Percentiles rank a stretch among this genome's conserved stretches.
Conservation (phyloP, 1,140 invertebrate species). For the Oncopeltus fasciatus region DNA sequence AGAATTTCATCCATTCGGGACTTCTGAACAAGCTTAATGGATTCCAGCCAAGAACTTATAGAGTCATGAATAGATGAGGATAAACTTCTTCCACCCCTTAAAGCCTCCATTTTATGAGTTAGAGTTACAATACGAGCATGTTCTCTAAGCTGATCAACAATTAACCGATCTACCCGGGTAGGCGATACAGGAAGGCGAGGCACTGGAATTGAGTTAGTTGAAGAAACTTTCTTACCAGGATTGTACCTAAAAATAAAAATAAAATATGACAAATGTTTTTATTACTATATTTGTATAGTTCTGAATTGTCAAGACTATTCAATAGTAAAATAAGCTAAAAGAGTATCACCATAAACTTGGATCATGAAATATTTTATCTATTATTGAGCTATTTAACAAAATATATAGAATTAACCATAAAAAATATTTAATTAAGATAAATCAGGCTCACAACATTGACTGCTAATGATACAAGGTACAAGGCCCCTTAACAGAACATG, state of each 20-base stretch:
- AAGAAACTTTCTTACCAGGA: conserved; percentile 51
- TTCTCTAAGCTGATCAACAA: conserved; percentile 69
- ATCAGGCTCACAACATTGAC: no score
- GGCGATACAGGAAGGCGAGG: conserved; percentile 64
- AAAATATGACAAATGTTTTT: no score
- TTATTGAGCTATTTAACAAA: no score
- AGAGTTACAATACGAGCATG: conserved; percentile 55
- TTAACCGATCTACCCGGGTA: conserved; percentile 65
- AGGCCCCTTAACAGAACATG: no score
- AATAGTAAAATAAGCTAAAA: no score
- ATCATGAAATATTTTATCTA: no score
- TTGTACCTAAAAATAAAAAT: background rate
- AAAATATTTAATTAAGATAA: no score
- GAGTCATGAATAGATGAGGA: conserved; percentile 44
- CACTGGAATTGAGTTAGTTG: conserved; percentile 65
- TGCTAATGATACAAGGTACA: no score
- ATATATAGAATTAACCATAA: no score
- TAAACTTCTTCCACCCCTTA: conserved; percentile 35
- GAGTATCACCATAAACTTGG: no score
- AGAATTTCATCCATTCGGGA: conserved; percentile 48
- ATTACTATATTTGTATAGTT: no score
- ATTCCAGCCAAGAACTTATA: conserved; percentile 48
- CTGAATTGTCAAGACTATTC: no score
- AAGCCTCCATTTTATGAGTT: conserved; percentile 51
- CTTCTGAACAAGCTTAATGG: conserved; percentile 48